A percentile compares a stretch with the other conserved stretches of the same genome.
phyloP scores from a whole-genome alignment of 2,113 vertebrate genomes.

The Anser cygnoides region DNA sequence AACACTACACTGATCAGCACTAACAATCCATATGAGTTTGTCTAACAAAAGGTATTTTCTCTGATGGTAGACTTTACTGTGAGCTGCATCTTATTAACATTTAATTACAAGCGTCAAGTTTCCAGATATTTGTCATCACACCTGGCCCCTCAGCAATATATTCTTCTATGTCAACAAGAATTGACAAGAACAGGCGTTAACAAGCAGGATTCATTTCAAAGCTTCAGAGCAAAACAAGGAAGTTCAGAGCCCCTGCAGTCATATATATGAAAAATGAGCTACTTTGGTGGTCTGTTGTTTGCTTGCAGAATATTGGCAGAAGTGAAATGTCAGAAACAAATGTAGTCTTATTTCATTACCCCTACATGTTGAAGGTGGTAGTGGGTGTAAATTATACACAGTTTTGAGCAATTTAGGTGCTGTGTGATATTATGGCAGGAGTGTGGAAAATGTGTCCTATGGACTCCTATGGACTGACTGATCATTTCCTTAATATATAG shows the following conservation, averaged over 20 bases:
- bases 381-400: neutral
- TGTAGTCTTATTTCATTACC: neutral
- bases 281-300: neutral
- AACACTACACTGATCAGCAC: neutral
- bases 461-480: rapidly evolving
- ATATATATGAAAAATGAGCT: neutral
- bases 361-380: neutral
- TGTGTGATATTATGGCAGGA: rapidly evolving
- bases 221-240: neutral
- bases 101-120: neutral
- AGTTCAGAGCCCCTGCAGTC: neutral
- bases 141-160: neutral
- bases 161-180: neutral
- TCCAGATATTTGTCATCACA: neutral
- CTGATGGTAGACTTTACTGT: neutral
- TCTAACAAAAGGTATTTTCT: neutral
- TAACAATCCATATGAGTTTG: neutral
- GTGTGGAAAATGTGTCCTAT: neutral
- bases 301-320: neutral
- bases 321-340: neutral
- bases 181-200: neutral
- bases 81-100: neutral
- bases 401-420: neutral
- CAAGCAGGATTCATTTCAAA: neutral
- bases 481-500: neutral